Conservation (phyloP, 2,113 vertebrate species). For the Alces alces region DNA sequence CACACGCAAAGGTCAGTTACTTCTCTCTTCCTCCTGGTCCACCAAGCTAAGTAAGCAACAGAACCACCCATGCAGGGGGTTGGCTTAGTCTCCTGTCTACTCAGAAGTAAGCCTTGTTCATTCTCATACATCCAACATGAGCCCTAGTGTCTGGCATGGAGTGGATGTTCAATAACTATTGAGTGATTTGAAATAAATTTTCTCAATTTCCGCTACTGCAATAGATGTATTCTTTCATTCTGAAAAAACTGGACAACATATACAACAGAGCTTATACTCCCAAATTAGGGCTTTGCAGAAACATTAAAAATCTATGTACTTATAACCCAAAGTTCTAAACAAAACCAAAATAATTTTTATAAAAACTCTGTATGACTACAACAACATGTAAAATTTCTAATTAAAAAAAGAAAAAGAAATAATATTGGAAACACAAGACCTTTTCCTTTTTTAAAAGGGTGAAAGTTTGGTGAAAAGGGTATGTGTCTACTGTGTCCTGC, state of each 20-base stretch:
- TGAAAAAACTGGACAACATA: not conserved
- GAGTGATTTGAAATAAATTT: not conserved
- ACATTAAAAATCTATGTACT: not conserved
- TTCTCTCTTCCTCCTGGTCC: not conserved
- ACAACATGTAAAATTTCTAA: not conserved
- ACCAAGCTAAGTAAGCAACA: not conserved
- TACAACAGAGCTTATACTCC: not conserved
- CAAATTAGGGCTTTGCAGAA: not conserved
- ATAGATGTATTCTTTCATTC: not conserved
- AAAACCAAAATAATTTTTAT: not conserved
- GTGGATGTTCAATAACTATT: not conserved
- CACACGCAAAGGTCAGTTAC: not conserved
- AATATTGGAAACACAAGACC: not conserved
- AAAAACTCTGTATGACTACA: not conserved
- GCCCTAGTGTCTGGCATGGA: not conserved
- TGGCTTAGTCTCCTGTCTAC: not conserved
- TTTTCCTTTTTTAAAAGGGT: not conserved
- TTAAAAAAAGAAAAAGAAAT: not conserved
- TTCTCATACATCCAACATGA: not conserved
- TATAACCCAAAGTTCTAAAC: not conserved
- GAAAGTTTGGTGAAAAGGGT: not conserved
- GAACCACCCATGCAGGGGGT: not conserved
- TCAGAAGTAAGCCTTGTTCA: not conserved
- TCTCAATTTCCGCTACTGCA: not conserved
- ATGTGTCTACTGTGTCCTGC: not conserved